phyloP scores from a whole-genome alignment of 2,113 vertebrate species.

The Saccopteryx leptura region DNA sequence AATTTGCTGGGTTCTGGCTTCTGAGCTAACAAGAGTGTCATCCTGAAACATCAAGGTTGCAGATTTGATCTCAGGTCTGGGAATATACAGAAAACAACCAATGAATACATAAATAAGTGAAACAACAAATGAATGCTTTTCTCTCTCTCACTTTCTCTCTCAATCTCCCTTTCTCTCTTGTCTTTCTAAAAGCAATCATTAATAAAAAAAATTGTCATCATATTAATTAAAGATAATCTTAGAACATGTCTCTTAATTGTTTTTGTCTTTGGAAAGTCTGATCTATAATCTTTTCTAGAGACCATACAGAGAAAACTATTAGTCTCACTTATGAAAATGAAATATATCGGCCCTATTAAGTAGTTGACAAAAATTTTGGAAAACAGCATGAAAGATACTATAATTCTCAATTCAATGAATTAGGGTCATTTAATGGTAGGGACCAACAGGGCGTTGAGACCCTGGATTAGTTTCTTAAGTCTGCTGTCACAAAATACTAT shows the following conservation, averaged over 20 bases:
- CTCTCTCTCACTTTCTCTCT: too few relatives aligned
- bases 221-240: not conserved
- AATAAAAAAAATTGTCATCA: not conserved
- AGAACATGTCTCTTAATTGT: not conserved
- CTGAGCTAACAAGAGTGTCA: too few relatives aligned
- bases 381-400: not conserved
- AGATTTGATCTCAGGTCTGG: too few relatives aligned
- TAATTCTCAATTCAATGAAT: not conserved
- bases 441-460: not conserved
- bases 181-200: too few relatives aligned
- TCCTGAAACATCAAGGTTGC: too few relatives aligned
- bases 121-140: too few relatives aligned
- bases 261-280: not conserved
- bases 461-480: not conserved
- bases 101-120: too few relatives aligned
- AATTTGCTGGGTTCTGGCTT: not conserved
- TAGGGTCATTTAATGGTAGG: not conserved
- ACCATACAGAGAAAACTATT: not conserved
- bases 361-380: not conserved
- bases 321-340: not conserved
- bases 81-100: too few relatives aligned
- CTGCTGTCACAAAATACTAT: fast-evolving
- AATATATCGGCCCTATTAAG: not conserved
- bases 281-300: not conserved
- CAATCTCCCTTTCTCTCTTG: too few relatives aligned